Evolutionary conservation across 2,797 vertebrate species (phyloP).

Genomic region (Clarias pachynema): DNA sequence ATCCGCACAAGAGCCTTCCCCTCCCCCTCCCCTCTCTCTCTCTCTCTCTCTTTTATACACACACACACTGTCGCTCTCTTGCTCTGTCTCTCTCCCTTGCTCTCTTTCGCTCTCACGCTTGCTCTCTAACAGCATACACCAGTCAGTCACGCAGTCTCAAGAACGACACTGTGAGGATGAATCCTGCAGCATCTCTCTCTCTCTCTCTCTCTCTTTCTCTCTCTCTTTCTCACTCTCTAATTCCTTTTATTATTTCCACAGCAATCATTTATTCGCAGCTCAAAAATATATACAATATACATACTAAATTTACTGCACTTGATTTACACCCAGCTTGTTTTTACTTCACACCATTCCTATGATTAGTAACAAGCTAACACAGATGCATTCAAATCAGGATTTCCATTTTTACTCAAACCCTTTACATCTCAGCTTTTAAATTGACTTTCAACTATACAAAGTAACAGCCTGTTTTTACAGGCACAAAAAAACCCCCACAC

Average conservation of each 20-base stretch:
- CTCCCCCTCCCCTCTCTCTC: conserved; percentile 64
- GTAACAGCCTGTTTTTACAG: background rate
- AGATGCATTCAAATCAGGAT: background rate
- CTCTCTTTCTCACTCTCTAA: background rate
- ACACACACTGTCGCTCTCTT: conserved; percentile 52
- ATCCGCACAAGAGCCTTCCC: conserved; percentile 68
- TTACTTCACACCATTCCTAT: background rate
- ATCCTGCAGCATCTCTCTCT: conserved; percentile 71
- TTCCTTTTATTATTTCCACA: background rate
- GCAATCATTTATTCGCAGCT: background rate
- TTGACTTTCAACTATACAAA: background rate
- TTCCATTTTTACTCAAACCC: background rate
- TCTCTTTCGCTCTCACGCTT: conserved; percentile 26
- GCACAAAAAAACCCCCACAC: background rate
- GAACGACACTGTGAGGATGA: conserved; percentile 62
- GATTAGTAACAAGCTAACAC: background rate
- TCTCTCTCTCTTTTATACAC: conserved; percentile 41
- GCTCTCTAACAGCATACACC: conserved; percentile 65
- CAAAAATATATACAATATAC: background rate
- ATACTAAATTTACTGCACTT: background rate
- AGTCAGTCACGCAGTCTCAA: conserved; percentile 74
- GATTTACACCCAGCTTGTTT: background rate
- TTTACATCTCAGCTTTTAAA: background rate
- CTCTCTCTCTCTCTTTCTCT: conserved; percentile 59
- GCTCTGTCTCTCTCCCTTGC: conserved; percentile 9